Evolutionary conservation across 1,140 invertebrate species (phyloP), one percentile per base, ranked within the genome.

Genomic region (Triops cancriformis): DNA sequence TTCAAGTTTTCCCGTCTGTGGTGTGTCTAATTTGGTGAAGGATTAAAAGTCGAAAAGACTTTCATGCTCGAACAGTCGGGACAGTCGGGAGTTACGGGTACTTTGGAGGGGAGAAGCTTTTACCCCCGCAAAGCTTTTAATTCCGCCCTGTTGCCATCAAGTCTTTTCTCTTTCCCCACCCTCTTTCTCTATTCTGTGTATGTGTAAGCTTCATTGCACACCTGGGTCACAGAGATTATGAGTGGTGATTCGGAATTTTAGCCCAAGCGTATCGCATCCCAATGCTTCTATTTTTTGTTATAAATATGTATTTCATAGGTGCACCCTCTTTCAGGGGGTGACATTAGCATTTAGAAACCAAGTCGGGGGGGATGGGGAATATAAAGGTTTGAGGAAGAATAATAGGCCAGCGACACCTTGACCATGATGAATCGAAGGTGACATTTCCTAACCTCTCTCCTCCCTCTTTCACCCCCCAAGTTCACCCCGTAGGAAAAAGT

Each of bases 21-120:
- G 31, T 7, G 31, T 37, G 7, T 37, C 31, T 37, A 74, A 74
- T 74, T 41, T 41, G 27, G 73, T n/a, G 4, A 41, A 27, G 73
- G 27, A 41, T 41, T 74, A 74, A 74, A 74, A 74, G 37, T 28
- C 73, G 23, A 41, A 74, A 27, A 74, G 37, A 74, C 73, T 74
- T 74, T 4, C 11, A 4, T 74, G 26, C 73, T 74, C 23, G 37
- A 74, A 31, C 11, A 74, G 73, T 28, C 72, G n/a, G n/a, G n/a
- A n/a, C n/a, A n/a, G n/a, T n/a, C n/a, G n/a, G n/a, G n/a, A n/a
- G n/a, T 27, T 27, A 72, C 72, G 26, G 26, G 31, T n/a, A 7
- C 7, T 37, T 37, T 37, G 31, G 31, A 37, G 7, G 7, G 31
- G 31, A 37, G 7, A 37, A 4, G 31, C 51, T 64, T 64, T 64